Evolutionary conservation across 2,888 invertebrate genomes (phyloP), one percentile per base, ranked within the genome.

Genomic region (Apodemia mormo): DNA sequence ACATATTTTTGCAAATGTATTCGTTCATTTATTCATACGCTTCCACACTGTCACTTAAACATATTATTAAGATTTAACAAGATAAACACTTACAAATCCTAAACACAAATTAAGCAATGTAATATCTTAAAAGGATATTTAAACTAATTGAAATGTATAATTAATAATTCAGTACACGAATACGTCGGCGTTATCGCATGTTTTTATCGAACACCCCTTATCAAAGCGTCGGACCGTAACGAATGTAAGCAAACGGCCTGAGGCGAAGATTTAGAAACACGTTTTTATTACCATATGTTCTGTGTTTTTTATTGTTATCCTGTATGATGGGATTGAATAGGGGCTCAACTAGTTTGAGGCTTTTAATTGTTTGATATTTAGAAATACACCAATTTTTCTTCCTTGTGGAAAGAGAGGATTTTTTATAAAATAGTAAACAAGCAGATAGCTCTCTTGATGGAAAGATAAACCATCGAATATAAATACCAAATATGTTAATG

Each of bases 191-290:
- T 73, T 74, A 58, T 58, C 58, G 58, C 29, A 58, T 30, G 22
- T 58, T 58, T 58, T 58, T 30, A 72, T 71, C 73, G 73, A 45
- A 45, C 45, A 10, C 86, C 88, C 84, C 82, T 81, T 74, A 76
- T 75, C 76, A 75, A 85, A 85, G 90, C 88, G 90, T 87, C 78
- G 82, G 81, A 89, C 88, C 90, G 81, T 90, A 85, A 81, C 88
- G 81, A 82, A 89, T 85, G 84, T 85, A 86, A 85, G 86, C 84
- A 88, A 90, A 89, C 85, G 83, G 81, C 89, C 83, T 80, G 83
- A 80, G 87, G 89, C 85, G 72, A 85, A 81, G 84, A 87, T 87
- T 87, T 86, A 68, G 76, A 85, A 88, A 87, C 87, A 74, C 78
- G 85, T 87, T 83, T 58, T 9, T 58, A 58, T 29, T 58, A 30